Conservation (phyloP, 2,797 vertebrate genomes). For the Amphiprion clarkii region DNA sequence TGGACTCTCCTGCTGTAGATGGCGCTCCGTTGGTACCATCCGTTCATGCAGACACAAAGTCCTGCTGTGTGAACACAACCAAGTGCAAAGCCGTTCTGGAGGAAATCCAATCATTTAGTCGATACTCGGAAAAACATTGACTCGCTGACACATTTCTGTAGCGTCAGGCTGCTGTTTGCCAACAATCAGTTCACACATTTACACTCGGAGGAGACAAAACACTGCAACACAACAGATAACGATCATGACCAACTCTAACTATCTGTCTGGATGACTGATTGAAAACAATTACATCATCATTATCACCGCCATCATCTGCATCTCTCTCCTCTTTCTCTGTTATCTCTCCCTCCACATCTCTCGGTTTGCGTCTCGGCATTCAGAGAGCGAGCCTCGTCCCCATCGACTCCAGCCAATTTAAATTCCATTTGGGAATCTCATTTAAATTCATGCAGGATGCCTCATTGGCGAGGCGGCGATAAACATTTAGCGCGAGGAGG, state of each 20-base stretch:
- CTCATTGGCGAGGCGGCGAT: constrained; percentile 33
- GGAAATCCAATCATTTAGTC: not conserved
- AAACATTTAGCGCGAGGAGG: constrained; percentile 33
- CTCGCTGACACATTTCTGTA: not conserved
- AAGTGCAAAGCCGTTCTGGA: not conserved
- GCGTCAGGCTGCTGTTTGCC: not conserved
- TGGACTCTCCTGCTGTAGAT: too few relatives aligned
- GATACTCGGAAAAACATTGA: not conserved
- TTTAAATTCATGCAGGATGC: constrained; percentile 44
- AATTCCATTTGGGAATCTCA: constrained; percentile 43
- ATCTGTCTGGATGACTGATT: not conserved
- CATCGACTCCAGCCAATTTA: constrained; percentile 36
- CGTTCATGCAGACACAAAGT: too few relatives aligned
- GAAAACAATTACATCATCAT: not conserved
- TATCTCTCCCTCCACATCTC: constrained; percentile 20
- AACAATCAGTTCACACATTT: not conserved
- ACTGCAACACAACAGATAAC: not conserved
- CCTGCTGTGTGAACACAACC: too few relatives aligned
- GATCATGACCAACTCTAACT: not conserved
- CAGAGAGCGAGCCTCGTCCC: not conserved
- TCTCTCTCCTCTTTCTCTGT: not conserved
- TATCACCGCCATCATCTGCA: constrained; percentile 2
- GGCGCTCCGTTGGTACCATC: too few relatives aligned
- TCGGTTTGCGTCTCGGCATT: not conserved
- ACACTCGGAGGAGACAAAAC: not conserved